phyloP scores from a whole-genome alignment of 1,140 invertebrate genomes.

The Rhynchophorus ferrugineus region DNA sequence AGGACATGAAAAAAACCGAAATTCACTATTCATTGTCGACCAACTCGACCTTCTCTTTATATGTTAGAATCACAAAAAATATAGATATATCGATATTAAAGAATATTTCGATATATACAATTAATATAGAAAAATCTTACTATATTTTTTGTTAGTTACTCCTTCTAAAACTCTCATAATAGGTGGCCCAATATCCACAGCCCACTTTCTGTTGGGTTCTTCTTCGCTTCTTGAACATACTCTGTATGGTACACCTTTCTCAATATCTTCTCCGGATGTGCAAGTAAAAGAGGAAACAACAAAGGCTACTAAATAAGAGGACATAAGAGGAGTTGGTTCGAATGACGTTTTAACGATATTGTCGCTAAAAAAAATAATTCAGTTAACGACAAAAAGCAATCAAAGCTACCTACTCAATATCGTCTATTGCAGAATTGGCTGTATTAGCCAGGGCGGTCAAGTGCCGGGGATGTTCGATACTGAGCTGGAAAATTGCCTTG shows the following conservation, averaged over 20 bases:
- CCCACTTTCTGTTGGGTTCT: slow-evolving; percentile 2
- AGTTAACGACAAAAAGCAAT: not conserved
- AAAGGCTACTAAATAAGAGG: slow-evolving; percentile 71
- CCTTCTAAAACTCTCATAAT: slow-evolving; percentile 10
- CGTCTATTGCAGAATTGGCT: too few species aligned
- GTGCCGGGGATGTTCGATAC: slow-evolving; percentile 8
- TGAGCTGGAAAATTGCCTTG: slow-evolving; percentile 19
- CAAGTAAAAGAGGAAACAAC: slow-evolving; percentile 38
- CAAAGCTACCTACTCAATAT: not conserved
- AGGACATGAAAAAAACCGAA: too few species aligned
- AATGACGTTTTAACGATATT: slow-evolving; percentile 9
- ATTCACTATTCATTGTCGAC: too few species aligned
- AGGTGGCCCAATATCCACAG: slow-evolving; percentile 11
- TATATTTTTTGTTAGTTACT: slow-evolving; percentile 38
- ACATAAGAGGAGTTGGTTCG: slow-evolving; percentile 46
- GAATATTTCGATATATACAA: too few species aligned
- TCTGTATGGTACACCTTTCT: slow-evolving; percentile 6
- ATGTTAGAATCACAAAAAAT: too few species aligned
- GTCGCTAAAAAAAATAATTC: not conserved
- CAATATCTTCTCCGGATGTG: slow-evolving; percentile 6
- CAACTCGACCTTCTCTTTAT: too few species aligned
- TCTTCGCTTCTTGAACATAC: slow-evolving; percentile 19
- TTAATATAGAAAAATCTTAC: too few species aligned
- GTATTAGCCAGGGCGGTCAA: slow-evolving; percentile 2
- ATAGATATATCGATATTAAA: too few species aligned